Evolutionary conservation across 2,888 invertebrate genomes (phyloP), one percentile per base, ranked within the genome.

Genomic region (Amblyteles armatorius): DNA sequence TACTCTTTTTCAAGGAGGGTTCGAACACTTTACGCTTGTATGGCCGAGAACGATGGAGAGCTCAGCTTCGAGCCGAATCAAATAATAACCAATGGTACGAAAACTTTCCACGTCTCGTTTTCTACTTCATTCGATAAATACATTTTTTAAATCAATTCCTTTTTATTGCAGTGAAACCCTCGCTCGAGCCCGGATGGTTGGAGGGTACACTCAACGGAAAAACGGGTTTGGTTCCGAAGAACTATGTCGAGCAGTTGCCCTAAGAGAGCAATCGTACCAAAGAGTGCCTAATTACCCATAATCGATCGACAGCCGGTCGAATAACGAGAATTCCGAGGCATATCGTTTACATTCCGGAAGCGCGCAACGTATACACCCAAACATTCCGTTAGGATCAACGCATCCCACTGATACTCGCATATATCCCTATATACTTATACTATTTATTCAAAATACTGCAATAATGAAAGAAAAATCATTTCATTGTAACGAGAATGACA

Each of bases 51-150:
- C 94, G 98, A 98, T 93, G 98, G 98, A 87, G 99, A 99, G 95
- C 95, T 99, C 89, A 99, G 99, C 40, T 99, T 99, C 95, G 98
- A 99, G 95, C 99, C 99, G 87, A 99, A 99, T 95, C 98, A 99
- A 96, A 98, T 99, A 91, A 98, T 99, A 91, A 98, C 97, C 86
- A 98, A 99, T 95, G 99, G 99, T 98, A 94, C 13, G 26, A 57
- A 57, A 95, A 95, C 3, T 57, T 11, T 57, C 16, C 57, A 0
- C 26, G 22, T 22, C 57, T 26, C 57, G 52, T 48, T 48, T 48
- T 16, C 44, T 48, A 16, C 4, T 16, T 4, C 0, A 16, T 48
- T 16, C 13, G 1, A 48, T 48, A 73, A 52, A 63, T 52, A 11
- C 26, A 74, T 29, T 68, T 40, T 11, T 72, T 48, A 52, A 52